Percentiles rank a stretch among this genome's conserved stretches.
phyloP scores from a whole-genome alignment of 2,797 vertebrate species.

The Tympanoctomys barrerae region DNA sequence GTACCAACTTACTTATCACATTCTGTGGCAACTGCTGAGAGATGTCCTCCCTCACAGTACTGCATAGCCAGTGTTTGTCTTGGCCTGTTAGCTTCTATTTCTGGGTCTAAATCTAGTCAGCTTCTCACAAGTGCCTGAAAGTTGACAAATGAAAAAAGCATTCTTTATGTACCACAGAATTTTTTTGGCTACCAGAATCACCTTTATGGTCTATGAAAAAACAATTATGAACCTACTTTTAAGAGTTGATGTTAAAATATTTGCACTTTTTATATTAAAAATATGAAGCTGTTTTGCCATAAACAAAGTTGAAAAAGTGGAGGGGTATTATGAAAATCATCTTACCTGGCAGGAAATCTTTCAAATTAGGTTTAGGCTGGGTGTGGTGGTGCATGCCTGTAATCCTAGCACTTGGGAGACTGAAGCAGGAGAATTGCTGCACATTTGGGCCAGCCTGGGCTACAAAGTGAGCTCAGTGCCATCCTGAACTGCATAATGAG shows the following conservation, averaged over 20 bases:
- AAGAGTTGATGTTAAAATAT: slow-evolving; percentile 14
- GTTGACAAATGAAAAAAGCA: background rate
- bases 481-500: too few relatives aligned
- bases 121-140: background rate
- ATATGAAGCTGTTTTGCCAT: background rate
- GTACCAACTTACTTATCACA: background rate
- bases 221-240: slow-evolving; percentile 26
- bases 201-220: background rate
- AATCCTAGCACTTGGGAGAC: too few relatives aligned
- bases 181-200: background rate
- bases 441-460: too few relatives aligned
- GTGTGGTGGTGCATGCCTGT: too few relatives aligned
- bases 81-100: background rate
- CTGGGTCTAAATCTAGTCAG: background rate
- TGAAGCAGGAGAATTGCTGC: too few relatives aligned
- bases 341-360: background rate
- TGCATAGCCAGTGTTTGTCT: background rate
- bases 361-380: background rate
- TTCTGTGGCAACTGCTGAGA: background rate
- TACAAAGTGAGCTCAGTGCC: too few relatives aligned
- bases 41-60: background rate
- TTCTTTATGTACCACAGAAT: background rate
- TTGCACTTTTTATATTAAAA: slow-evolving; percentile 52
- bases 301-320: background rate
- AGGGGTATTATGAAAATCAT: slow-evolving; percentile 47